Conservation (phyloP, 1,140 invertebrate genomes). For the Pinna nobilis region DNA sequence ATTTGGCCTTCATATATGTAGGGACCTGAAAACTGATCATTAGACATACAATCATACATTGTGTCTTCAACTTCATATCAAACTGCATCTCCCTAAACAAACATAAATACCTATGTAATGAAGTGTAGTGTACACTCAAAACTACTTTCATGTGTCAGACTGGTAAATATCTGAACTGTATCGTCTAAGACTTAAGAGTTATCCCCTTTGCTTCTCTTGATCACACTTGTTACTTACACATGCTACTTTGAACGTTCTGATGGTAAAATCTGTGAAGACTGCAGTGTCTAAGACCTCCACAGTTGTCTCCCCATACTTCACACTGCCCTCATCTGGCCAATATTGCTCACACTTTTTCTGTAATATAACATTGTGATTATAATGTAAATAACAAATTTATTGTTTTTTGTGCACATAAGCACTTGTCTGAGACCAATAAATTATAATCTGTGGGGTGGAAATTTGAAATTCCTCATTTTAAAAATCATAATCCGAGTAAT, state of each 20-base stretch:
- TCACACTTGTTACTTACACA: conserved; percentile 67
- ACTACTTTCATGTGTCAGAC: not conserved
- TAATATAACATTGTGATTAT: conserved; percentile 70
- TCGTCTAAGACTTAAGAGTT: not conserved
- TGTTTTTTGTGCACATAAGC: too few species aligned
- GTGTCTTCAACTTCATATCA: too few species aligned
- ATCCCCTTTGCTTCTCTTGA: not conserved
- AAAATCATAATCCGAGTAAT: too few species aligned
- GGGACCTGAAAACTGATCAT: too few species aligned
- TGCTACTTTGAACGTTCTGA: conserved; percentile 66
- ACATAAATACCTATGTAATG: too few species aligned
- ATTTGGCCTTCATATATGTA: too few species aligned
- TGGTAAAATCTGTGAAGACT: conserved; percentile 65
- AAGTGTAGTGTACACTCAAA: not conserved
- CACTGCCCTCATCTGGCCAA: conserved; percentile 94
- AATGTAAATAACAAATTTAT: too few species aligned
- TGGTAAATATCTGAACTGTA: not conserved
- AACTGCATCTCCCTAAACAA: too few species aligned
- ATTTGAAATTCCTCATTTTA: not conserved
- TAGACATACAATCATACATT: too few species aligned
- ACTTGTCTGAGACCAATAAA: too few species aligned
- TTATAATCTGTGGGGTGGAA: not conserved
- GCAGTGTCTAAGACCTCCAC: conserved; percentile 60
- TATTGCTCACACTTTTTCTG: conserved; percentile 99
- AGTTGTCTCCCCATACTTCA: conserved; percentile 89